phyloP scores from a whole-genome alignment of 1,140 invertebrate species.

The Macrobrachium nipponense region DNA sequence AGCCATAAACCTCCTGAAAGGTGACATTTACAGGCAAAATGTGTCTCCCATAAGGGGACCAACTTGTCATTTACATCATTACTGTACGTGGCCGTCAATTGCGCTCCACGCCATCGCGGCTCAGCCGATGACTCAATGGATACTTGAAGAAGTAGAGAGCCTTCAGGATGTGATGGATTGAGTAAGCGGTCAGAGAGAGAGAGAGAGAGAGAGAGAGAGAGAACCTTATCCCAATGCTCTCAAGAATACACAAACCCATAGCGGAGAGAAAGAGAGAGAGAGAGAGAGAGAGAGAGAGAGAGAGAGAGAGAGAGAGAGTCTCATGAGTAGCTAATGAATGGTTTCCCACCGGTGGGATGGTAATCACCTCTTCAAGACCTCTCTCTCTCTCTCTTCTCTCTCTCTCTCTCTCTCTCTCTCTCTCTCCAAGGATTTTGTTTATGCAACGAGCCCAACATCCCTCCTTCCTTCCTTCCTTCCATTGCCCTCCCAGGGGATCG shows the following conservation, averaged over 20 bases:
- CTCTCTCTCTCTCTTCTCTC: neutral
- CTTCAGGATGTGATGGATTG: neutral
- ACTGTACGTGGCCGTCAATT: too few relatives aligned
- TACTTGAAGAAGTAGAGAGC: neutral
- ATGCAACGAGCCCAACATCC: neutral
- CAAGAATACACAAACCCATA: too few relatives aligned
- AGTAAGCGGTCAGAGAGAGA: neutral
- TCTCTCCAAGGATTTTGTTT: neutral
- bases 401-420: constrained; percentile 28
- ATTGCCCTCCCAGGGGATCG: neutral
- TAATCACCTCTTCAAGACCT: too few relatives aligned
- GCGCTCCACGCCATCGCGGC: too few relatives aligned
- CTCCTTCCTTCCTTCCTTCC: neutral
- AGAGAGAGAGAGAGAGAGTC: neutral
- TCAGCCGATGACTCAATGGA: neutral
- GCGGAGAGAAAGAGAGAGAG: neutral
- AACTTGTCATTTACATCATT: too few relatives aligned
- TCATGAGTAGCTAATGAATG: neutral
- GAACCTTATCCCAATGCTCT: too few relatives aligned
- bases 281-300: neutral
- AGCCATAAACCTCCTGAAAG: too few relatives aligned
- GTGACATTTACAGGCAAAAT: too few relatives aligned
- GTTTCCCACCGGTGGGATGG: neutral
- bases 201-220: neutral
- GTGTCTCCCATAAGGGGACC: too few relatives aligned